These are phyloP conservation scores for Darevskia mixta DNA, from an alignment of 2,797 vertebrate species.

Conservation along the genomic window DNA sequence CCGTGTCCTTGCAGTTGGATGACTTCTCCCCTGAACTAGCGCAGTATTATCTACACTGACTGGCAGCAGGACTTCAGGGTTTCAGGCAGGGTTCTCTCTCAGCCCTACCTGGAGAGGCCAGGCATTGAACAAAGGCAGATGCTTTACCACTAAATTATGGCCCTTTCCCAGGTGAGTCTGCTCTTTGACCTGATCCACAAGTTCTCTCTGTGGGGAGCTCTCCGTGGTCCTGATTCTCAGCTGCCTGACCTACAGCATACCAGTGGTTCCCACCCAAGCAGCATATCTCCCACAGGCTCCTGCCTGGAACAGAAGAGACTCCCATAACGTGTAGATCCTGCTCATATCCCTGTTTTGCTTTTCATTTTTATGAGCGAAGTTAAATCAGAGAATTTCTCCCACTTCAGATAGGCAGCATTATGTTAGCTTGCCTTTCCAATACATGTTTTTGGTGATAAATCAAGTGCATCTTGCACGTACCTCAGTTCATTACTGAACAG, in stretches of 20 bases:
- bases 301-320: neutral
- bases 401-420: neutral
- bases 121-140: too few species aligned
- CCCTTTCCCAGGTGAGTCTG: neutral
- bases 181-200: neutral
- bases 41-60: too few species aligned
- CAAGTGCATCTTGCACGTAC: neutral
- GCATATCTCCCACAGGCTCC: neutral
- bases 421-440: neutral
- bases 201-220: neutral
- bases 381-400: neutral
- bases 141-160: too few species aligned
- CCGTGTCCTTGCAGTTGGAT: neutral
- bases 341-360: neutral
- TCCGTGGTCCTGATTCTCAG: neutral
- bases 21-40: too few species aligned
- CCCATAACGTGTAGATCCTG: neutral
- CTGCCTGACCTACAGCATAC: neutral
- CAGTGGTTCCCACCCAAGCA: neutral
- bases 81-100: too few species aligned
- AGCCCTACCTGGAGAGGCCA: too few species aligned
- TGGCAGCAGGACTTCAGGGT: too few species aligned
- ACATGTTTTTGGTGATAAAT: neutral
- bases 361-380: neutral
- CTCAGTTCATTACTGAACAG: neutral